Evolutionary conservation across 2,113 vertebrate species (phyloP).

Genomic region (Pogona vitticeps): DNA sequence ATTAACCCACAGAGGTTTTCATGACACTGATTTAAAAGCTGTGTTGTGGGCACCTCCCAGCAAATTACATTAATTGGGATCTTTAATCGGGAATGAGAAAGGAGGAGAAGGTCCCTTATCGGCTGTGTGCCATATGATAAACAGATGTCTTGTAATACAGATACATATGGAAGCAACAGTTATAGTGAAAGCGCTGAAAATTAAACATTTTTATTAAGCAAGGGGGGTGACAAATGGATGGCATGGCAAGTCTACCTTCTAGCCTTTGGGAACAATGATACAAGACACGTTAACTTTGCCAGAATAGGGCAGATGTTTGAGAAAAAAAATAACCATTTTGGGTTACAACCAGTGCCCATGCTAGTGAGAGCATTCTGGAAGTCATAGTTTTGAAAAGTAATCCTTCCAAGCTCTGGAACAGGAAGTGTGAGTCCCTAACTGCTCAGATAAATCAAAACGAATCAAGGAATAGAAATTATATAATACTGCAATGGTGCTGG

Average conservation of each 20-base stretch:
- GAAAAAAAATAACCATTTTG: not conserved
- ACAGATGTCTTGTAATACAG: conserved; percentile 64
- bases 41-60: conserved; percentile 47
- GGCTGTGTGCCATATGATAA: conserved; percentile 50
- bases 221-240: not conserved
- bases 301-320: not conserved
- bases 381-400: not conserved
- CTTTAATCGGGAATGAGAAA: conserved; percentile 59
- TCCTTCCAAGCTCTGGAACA: not conserved
- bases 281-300: not conserved
- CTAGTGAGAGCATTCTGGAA: not conserved
- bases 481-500: too few species aligned
- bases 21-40: conserved; percentile 62
- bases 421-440: too few species aligned
- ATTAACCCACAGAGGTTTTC: conserved; percentile 56
- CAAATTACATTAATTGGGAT: conserved; percentile 55
- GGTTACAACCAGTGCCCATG: not conserved
- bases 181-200: not conserved
- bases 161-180: conserved; percentile 28
- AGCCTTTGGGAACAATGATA: not conserved
- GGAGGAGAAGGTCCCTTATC: conserved; percentile 47
- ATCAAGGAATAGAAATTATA: too few species aligned
- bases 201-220: not conserved
- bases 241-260: not conserved
- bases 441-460: not conserved